These are phyloP conservation scores for Scolopax bukidnonensis DNA, from an alignment of 2,797 vertebrate species.

Conservation along the genomic window DNA sequence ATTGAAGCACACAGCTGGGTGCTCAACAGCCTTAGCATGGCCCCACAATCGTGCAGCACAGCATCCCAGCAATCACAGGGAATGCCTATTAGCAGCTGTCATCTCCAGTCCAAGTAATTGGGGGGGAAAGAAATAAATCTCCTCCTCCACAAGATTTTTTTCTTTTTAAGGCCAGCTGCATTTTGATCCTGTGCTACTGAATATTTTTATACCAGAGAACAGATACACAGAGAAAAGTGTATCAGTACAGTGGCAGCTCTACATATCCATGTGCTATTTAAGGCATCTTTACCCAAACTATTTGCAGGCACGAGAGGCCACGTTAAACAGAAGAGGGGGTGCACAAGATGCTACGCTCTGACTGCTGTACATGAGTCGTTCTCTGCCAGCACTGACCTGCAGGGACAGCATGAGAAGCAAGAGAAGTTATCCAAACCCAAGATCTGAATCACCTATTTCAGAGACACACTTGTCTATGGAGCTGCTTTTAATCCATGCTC, in stretches of 20 bases:
- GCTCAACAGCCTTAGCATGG: neutral
- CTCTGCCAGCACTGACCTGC: neutral
- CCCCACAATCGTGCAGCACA: fast-evolving
- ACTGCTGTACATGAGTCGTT: fast-evolving
- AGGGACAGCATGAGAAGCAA: fast-evolving
- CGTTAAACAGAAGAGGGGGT: fast-evolving
- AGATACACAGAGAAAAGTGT: neutral
- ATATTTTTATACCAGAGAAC: neutral
- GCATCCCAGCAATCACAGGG: neutral
- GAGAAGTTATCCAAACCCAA: neutral
- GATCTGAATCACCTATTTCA: neutral
- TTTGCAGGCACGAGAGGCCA: neutral
- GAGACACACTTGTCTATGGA: fast-evolving
- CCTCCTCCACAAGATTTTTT: neutral
- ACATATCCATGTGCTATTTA: fast-evolving
- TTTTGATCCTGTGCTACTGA: neutral
- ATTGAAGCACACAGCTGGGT: neutral
- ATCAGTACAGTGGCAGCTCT: fast-evolving
- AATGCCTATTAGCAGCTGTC: neutral
- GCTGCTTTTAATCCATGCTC: neutral
- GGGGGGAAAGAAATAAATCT: neutral
- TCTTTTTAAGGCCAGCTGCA: neutral
- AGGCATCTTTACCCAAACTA: neutral
- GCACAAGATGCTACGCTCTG: neutral
- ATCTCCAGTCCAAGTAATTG: neutral